phyloP scores from a whole-genome alignment of 1,140 invertebrate species.

The Brachionus asplanchnoidis region DNA sequence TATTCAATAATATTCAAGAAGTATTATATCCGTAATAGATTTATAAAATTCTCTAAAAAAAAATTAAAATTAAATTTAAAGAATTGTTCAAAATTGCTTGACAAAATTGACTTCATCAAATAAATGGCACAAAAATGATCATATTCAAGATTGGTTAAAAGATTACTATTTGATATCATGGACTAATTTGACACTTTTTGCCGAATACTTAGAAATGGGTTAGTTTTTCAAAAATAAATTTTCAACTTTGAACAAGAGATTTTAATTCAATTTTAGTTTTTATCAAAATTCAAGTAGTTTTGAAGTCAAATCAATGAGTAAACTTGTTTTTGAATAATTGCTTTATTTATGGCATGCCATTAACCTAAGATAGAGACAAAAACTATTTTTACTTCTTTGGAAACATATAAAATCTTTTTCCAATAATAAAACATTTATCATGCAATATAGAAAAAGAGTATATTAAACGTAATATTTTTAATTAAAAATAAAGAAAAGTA shows the following conservation, averaged over 20 bases:
- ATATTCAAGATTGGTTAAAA: conserved; percentile 69
- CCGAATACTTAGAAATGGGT: conserved; percentile 96
- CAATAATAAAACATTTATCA: no score
- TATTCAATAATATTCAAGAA: conserved; percentile 73
- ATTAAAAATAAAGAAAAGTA: no score
- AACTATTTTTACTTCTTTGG: conserved; percentile 47
- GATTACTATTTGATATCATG: conserved; percentile 83
- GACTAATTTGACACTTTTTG: conserved; percentile 67
- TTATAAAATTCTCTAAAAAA: not conserved
- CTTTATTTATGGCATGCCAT: no score
- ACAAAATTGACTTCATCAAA: conserved; percentile 60
- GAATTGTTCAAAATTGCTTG: conserved; percentile 58
- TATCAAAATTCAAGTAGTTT: no score
- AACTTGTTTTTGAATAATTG: no score
- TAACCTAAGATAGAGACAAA: no score
- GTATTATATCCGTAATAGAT: conserved; percentile 62
- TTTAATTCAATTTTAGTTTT: no score
- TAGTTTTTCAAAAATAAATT: not conserved
- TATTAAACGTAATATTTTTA: no score
- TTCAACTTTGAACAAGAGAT: no score
- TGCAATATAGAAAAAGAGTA: no score
- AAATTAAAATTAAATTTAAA: not conserved
- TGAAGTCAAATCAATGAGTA: no score
- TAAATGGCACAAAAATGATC: not conserved
- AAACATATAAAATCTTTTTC: not conserved